Evolutionary conservation across 2,888 invertebrate genomes (phyloP).

Genomic region (Agrotis ipsilon): DNA sequence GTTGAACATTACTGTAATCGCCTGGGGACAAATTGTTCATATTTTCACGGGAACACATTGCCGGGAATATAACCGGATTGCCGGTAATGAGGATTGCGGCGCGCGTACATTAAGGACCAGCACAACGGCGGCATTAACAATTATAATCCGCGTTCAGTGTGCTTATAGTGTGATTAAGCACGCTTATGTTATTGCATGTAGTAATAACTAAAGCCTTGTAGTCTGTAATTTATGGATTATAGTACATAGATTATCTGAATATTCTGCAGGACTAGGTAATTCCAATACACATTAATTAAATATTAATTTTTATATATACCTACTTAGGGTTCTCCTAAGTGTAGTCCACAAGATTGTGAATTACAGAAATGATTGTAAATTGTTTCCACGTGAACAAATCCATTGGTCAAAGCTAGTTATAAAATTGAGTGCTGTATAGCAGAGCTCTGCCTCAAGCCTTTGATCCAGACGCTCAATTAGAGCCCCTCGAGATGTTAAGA

Average conservation of each 20-base stretch:
- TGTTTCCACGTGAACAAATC: not conserved
- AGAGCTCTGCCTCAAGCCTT: not conserved
- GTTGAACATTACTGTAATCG: constrained; percentile 47
- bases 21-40: constrained; percentile 58
- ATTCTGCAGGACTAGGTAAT: too few species aligned
- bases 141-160: constrained; percentile 50
- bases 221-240: constrained; percentile 18
- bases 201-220: constrained; percentile 33
- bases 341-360: too few species aligned
- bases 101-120: constrained; percentile 62
- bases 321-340: too few species aligned
- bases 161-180: constrained; percentile 55
- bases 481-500: constrained; percentile 20
- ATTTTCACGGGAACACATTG: constrained; percentile 58
- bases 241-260: too few species aligned
- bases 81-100: constrained; percentile 67
- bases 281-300: too few species aligned
- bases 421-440: not conserved
- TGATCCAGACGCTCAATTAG: constrained; percentile 19
- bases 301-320: too few species aligned
- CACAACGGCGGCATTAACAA: constrained; percentile 54
- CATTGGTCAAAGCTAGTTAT: not conserved
- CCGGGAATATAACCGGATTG: constrained; percentile 59
- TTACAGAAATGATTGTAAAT: too few species aligned
- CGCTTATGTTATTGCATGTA: constrained; percentile 45